phyloP scores from a whole-genome alignment of 2,797 vertebrate genomes.

The Hyperoplus lanceolatus region DNA sequence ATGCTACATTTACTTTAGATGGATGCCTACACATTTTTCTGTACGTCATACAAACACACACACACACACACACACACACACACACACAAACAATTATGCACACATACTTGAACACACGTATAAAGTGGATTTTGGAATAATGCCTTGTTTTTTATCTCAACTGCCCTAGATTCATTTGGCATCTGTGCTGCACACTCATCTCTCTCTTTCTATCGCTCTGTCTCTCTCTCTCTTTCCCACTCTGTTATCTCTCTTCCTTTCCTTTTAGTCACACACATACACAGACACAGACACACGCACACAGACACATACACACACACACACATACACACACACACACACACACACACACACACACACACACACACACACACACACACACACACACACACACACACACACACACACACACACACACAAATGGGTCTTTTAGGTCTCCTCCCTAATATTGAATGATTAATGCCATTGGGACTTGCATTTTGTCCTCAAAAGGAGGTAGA shows the following conservation, averaged over 20 bases:
- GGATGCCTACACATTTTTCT: slow-evolving; percentile 34
- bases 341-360: background rate
- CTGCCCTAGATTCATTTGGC: slow-evolving; percentile 83
- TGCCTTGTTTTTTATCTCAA: slow-evolving; percentile 72
- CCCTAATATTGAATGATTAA: too few relatives aligned
- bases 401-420: slow-evolving; percentile 17
- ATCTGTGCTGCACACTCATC: slow-evolving; percentile 80
- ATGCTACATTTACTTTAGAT: slow-evolving; percentile 29
- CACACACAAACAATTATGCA: slow-evolving; percentile 48
- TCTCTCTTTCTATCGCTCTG: slow-evolving; percentile 42
- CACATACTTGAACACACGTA: slow-evolving; percentile 62
- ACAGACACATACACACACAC: slow-evolving; percentile 17
- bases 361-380: slow-evolving; percentile 24
- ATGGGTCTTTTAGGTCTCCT: too few relatives aligned
- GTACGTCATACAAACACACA: slow-evolving; percentile 3
- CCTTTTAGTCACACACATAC: slow-evolving; percentile 11
- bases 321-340: slow-evolving; percentile 31
- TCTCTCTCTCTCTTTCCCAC: slow-evolving; percentile 31
- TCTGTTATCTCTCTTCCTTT: slow-evolving; percentile 54
- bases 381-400: slow-evolving; percentile 20
- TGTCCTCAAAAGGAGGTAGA: too few relatives aligned
- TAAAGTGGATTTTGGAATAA: slow-evolving; percentile 80
- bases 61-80: slow-evolving; percentile 25
- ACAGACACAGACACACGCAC: slow-evolving; percentile 17
- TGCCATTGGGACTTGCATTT: too few relatives aligned